These are phyloP conservation scores for Carterocephalus palaemon DNA, from an alignment of 2,888 invertebrate genomes.

Conservation along the genomic window DNA sequence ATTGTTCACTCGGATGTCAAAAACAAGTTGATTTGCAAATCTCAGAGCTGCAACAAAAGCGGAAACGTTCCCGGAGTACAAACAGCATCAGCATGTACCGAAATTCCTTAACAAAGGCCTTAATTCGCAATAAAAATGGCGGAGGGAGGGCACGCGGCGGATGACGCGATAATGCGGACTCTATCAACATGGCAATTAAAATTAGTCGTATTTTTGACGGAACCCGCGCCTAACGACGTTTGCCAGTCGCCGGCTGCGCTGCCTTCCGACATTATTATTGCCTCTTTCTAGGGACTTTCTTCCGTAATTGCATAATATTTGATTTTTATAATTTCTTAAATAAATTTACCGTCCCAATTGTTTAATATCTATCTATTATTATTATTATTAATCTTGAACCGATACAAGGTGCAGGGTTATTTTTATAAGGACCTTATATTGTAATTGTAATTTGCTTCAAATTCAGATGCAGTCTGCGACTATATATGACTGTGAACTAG, in stretches of 20 bases:
- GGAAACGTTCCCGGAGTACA: background rate
- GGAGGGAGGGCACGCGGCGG: constrained; percentile 34
- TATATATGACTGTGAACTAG: too few relatives aligned
- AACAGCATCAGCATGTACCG: constrained; percentile 14
- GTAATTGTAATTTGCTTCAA: too few relatives aligned
- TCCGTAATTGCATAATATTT: too few relatives aligned
- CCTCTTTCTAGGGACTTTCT: background rate
- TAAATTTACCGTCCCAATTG: constrained; percentile 3
- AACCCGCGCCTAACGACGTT: constrained; percentile 50
- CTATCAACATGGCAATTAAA: constrained; percentile 52
- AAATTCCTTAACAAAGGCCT: constrained; percentile 23
- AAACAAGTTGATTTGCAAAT: background rate
- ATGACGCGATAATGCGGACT: constrained; percentile 43
- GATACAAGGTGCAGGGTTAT: too few relatives aligned
- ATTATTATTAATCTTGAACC: too few relatives aligned
- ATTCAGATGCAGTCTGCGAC: too few relatives aligned
- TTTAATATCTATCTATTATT: background rate
- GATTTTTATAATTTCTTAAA: too few relatives aligned
- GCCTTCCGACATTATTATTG: constrained; percentile 27
- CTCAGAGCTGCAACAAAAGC: too few relatives aligned
- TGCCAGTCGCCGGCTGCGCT: constrained; percentile 45
- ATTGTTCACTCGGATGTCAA: too few relatives aligned
- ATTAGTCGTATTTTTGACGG: constrained; percentile 63
- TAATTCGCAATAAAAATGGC: constrained; percentile 22
- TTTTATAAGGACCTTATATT: too few relatives aligned